Evolutionary conservation across 2,888 invertebrate species (phyloP).

Genomic region (Anarsia innoxiella): DNA sequence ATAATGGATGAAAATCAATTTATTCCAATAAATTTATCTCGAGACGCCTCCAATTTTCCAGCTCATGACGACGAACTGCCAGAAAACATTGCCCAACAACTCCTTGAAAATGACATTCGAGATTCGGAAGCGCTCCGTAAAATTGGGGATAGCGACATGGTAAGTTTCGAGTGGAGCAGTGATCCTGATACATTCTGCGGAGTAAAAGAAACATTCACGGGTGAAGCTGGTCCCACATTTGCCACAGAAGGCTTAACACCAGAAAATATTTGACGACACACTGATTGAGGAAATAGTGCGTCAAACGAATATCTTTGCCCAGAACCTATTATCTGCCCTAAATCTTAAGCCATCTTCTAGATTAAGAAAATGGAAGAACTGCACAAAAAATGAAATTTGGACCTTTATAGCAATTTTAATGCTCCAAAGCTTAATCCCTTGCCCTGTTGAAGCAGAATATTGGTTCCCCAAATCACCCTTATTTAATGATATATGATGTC

Average conservation of each 20-base stretch:
- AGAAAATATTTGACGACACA: not conserved
- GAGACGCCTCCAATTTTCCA: constrained; percentile 1
- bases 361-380: not conserved
- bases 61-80: constrained; percentile 2
- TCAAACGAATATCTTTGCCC: not conserved
- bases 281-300: not conserved
- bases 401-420: too few relatives aligned
- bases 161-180: not conserved
- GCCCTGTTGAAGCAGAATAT: too few relatives aligned
- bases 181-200: not conserved
- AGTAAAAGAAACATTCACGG: not conserved
- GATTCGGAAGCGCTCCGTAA: constrained; percentile 3
- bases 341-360: not conserved
- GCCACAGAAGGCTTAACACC: not conserved
- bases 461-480: too few relatives aligned
- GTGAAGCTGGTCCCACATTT: not conserved
- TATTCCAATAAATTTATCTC: constrained; percentile 1
- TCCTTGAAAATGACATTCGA: constrained; percentile 1
- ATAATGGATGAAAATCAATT: constrained; percentile 3
- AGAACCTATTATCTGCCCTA: not conserved
- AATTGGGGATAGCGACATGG: not conserved
- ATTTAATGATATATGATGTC: too few relatives aligned
- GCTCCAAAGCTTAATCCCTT: too few relatives aligned
- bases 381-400: not conserved
- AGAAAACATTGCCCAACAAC: not conserved